These are phyloP conservation scores for Oligia strigilis DNA, from an alignment of 2,888 invertebrate genomes.

Conservation along the genomic window DNA sequence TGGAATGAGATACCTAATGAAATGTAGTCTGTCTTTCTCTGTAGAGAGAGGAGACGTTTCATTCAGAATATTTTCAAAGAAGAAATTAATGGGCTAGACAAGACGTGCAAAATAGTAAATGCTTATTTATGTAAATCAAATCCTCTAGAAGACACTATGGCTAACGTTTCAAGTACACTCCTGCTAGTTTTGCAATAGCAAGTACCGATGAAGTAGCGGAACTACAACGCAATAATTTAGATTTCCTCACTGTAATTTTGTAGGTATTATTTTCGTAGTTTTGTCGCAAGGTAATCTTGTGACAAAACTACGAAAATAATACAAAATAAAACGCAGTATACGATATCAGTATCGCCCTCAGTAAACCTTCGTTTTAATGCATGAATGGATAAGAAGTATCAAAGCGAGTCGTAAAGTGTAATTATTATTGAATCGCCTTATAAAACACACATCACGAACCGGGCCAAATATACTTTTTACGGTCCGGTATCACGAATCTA, in stretches of 20 bases:
- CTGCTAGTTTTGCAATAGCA: slow-evolving; percentile 29
- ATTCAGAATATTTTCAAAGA: background rate
- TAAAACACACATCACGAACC: slow-evolving; percentile 30
- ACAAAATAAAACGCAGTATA: slow-evolving; percentile 20
- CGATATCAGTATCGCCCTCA: slow-evolving; percentile 17
- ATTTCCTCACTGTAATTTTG: slow-evolving; percentile 39
- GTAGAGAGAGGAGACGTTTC: background rate
- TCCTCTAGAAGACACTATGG: background rate
- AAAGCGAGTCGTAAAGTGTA: slow-evolving; percentile 22
- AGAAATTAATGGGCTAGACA: background rate
- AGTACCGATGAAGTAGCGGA: slow-evolving; percentile 29
- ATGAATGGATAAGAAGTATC: slow-evolving; percentile 35
- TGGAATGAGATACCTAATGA: background rate
- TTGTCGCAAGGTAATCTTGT: slow-evolving; percentile 9
- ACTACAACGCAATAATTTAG: slow-evolving; percentile 30
- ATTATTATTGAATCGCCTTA: slow-evolving; percentile 29
- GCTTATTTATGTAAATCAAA: background rate
- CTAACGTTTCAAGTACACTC: background rate
- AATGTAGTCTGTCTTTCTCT: background rate
- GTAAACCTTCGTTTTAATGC: slow-evolving; percentile 37
- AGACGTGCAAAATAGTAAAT: background rate
- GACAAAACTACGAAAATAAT: background rate
- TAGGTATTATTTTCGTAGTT: slow-evolving; percentile 15
- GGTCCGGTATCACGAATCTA: slow-evolving; percentile 31
- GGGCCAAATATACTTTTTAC: slow-evolving; percentile 38